Evolutionary conservation across 2,113 vertebrate species (phyloP).

Genomic region (Nesoenas mayeri): DNA sequence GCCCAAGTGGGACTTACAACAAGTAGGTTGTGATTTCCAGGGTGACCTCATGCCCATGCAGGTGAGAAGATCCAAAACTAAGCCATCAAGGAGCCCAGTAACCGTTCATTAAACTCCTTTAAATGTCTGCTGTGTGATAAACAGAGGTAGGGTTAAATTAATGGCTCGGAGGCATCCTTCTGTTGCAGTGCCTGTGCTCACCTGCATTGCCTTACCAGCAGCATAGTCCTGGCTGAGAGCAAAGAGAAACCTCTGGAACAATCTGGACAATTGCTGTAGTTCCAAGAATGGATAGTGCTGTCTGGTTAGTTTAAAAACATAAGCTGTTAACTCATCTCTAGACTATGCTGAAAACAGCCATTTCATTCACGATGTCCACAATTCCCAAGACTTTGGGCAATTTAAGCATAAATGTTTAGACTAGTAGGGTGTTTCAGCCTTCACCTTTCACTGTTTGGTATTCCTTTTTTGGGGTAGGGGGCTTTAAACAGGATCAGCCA

Average conservation of each 20-base stretch:
- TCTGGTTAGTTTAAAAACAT: not conserved
- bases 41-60: not conserved
- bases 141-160: not conserved
- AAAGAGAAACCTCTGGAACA: not conserved
- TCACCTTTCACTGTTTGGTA: not conserved
- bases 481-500: not conserved
- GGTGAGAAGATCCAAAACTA: not conserved
- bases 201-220: not conserved
- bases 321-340: not conserved
- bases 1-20: not conserved
- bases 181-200: not conserved
- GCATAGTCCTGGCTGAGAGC: not conserved
- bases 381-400: not conserved
- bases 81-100: not conserved
- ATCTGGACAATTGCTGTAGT: not conserved
- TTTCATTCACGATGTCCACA: not conserved
- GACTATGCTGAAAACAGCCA: not conserved
- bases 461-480: not conserved
- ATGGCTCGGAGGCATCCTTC: not conserved
- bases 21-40: not conserved
- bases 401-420: not conserved
- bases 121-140: not conserved
- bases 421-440: not conserved
- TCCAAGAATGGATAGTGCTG: not conserved
- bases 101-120: not conserved